Base-by-base conservation (phyloP, 2,797 vertebrate species). In the Pteropus rufus region DNA sequence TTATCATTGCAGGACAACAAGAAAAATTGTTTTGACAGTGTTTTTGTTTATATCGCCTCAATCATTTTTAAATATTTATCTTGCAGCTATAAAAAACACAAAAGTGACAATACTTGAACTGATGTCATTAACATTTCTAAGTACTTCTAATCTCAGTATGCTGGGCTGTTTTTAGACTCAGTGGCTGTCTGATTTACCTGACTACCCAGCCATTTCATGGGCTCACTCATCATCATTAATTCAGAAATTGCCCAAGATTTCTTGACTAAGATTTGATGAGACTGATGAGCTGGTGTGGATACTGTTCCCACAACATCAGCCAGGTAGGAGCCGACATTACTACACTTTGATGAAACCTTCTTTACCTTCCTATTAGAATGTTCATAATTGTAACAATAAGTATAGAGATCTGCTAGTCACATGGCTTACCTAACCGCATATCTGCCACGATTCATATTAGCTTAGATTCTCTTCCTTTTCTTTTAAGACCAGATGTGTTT, bases 31-130 rank as follows among this genome's bases (percentile, higher is more conserved):
- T 92, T 75, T n/a, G 5, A 75, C 12, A 64, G 10, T 52, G 12
- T 21, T 76, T 88, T 62, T 4, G 6, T 80, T 89, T 31, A 39
- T 9, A 34, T 31, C 4, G 46, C 6, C 9, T 75, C 49, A 77
- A 73, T 23, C 18, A 70, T 39, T 89, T 91, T 93, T 26, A 82
- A 94, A 82, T 88, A 84, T 75, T 82, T 91, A 65, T 21, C 64
- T 79, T 8, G 44, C 21, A 76, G 21, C 10, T 94, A 67, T 67
- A 23, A 87, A 73, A 84, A n/a, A 77, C 23, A 64, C n/a, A 82
- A 65, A 65, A 73, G 2, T 8, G 2, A 34, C 3, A n/a, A 39
- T 36, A 80, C 12, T 36, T 56, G 10, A 80, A 34, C 0, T 64
- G 39, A 70, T 56, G 2, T 26, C 19, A 72, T 31, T 80, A 44